Percentiles rank a stretch among this genome's conserved stretches.
Conservation (phyloP, 2,797 vertebrate species). For the Acropternis orthonyx region DNA sequence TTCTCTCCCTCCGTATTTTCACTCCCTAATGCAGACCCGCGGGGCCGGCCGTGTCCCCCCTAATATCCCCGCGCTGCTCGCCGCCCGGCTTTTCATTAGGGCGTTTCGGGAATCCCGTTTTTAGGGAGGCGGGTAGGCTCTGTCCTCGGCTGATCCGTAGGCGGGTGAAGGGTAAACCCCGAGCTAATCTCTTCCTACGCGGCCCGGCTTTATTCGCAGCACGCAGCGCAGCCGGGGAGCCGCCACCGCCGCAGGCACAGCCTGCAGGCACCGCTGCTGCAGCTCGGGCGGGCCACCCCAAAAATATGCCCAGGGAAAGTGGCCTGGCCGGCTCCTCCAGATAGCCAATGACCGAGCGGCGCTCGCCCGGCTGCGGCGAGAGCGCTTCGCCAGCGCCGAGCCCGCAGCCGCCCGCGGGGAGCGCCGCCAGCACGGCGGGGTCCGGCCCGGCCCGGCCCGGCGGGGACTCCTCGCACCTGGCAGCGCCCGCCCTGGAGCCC, state of each 20-base stretch:
- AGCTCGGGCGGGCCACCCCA: background rate
- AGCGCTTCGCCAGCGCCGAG: background rate
- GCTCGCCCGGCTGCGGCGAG: background rate
- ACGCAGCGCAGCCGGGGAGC: background rate
- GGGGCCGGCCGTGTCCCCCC: too few relatives aligned
- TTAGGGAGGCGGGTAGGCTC: background rate
- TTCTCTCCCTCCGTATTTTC: background rate
- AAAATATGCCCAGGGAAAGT: background rate
- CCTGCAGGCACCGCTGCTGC: background rate
- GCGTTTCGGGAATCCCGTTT: background rate
- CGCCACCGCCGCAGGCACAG: background rate
- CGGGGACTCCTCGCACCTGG: background rate
- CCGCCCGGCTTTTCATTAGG: background rate
- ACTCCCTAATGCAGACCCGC: background rate
- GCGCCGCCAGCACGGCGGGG: background rate
- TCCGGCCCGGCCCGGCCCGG: background rate
- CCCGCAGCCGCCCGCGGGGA: background rate
- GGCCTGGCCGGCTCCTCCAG: background rate
- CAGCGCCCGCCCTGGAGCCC: background rate
- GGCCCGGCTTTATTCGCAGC: slow-evolving; percentile 19
- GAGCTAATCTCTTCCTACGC: background rate
- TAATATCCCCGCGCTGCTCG: background rate
- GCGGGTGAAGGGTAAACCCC: background rate
- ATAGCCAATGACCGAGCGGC: accelerated
- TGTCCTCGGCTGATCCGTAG: slow-evolving; percentile 14